These are phyloP conservation scores for Apistogramma diplotaenia DNA, from an alignment of 2,113 vertebrate species.

Conservation along the genomic window DNA sequence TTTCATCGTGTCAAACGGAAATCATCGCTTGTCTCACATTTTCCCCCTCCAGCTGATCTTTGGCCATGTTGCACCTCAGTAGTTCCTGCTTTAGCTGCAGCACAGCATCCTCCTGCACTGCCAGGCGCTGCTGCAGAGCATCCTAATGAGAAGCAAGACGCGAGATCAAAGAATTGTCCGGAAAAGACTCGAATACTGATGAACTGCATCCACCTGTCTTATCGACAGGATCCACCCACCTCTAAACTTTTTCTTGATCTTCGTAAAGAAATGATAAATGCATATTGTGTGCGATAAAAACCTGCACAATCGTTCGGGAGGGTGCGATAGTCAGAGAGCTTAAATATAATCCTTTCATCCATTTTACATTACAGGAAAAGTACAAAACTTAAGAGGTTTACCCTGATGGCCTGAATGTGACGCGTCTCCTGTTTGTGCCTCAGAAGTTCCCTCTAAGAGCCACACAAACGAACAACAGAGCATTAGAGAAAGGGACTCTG, in stretches of 20 bases:
- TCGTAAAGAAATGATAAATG: background rate
- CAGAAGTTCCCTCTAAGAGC: constrained; percentile 87
- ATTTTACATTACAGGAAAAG: constrained; percentile 4
- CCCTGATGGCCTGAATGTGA: constrained; percentile 96
- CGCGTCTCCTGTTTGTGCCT: constrained; percentile 93
- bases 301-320: background rate
- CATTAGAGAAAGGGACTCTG: background rate
- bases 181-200: constrained; percentile 35
- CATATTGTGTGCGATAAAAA: background rate
- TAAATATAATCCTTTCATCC: constrained; percentile 28
- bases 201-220: constrained; percentile 16
- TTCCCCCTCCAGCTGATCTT: constrained; percentile 91
- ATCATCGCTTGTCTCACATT: constrained; percentile 82
- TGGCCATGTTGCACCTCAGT: constrained; percentile 89
- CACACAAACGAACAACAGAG: constrained; percentile 21
- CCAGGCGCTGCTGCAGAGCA: constrained; percentile 91
- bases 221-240: background rate
- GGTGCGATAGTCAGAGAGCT: background rate
- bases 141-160: constrained; percentile 80
- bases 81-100: constrained; percentile 97
- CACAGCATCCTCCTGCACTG: constrained; percentile 87
- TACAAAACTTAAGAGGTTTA: constrained; percentile 67
- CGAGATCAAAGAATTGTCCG: constrained; percentile 47
- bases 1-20: constrained; percentile 42
- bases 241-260: background rate